Evolutionary conservation across 1,140 invertebrate species (phyloP).

Genomic region (Lepidotrigona ventralis): DNA sequence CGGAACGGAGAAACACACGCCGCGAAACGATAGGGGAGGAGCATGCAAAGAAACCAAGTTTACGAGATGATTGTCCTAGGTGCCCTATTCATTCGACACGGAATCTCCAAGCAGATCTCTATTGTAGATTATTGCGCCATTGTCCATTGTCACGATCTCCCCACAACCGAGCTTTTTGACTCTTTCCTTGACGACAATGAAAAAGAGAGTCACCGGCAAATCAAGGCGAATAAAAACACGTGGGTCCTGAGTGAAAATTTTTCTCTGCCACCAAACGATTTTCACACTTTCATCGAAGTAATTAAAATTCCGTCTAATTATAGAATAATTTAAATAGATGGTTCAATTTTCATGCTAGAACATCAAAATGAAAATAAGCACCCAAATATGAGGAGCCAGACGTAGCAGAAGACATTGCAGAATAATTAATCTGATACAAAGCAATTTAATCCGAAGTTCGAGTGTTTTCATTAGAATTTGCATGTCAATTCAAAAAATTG

Average conservation of each 20-base stretch:
- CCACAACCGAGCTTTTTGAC: constrained; percentile 45
- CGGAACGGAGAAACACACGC: constrained; percentile 47
- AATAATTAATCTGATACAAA: not conserved
- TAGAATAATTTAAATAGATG: not conserved
- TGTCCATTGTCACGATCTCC: constrained; percentile 69
- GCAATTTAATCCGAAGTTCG: constrained; percentile 4
- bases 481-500: constrained; percentile 6
- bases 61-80: constrained; percentile 73
- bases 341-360: not conserved
- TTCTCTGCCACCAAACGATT: not conserved
- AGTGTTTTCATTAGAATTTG: not conserved
- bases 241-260: not conserved
- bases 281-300: not conserved
- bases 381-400: not conserved
- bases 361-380: not conserved
- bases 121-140: constrained; percentile 74
- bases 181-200: constrained; percentile 36
- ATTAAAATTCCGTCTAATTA: not conserved
- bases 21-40: constrained; percentile 27
- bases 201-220: constrained; percentile 40
- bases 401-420: too few species aligned
- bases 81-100: constrained; percentile 69
- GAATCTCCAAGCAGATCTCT: constrained; percentile 71
- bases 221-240: not conserved
- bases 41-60: constrained; percentile 67